These are phyloP conservation scores for Petrocephalus zakoni DNA, from an alignment of 2,113 vertebrate genomes.

Conservation along the genomic window DNA sequence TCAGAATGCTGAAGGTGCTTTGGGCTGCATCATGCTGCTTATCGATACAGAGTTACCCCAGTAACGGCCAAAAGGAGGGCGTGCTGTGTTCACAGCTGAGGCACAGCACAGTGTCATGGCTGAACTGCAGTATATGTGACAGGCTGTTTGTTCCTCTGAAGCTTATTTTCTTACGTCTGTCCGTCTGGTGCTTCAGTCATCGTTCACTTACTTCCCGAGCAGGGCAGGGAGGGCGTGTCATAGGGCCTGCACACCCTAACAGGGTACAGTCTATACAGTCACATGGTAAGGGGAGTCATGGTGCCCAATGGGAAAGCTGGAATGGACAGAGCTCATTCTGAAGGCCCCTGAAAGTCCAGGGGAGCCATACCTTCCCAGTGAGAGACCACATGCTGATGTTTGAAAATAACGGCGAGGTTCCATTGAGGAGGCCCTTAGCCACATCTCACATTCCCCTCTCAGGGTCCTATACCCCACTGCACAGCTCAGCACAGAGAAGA, in stretches of 20 bases:
- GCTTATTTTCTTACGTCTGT: neutral
- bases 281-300: constrained; percentile 20
- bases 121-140: neutral
- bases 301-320: neutral
- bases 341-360: neutral
- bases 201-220: neutral
- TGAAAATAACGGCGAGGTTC: neutral
- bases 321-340: neutral
- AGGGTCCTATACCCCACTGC: too few species aligned
- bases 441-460: neutral
- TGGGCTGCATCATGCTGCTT: neutral
- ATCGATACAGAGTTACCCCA: neutral
- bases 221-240: neutral
- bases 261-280: neutral
- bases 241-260: constrained; percentile 13
- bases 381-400: neutral
- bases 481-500: neutral
- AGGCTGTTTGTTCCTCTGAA: neutral
- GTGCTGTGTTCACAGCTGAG: neutral
- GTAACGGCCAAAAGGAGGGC: neutral
- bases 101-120: neutral
- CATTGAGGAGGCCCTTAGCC: neutral
- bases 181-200: neutral
- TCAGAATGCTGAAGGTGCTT: neutral
- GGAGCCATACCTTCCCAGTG: neutral